These are phyloP conservation scores for Zonotrichia leucophrys DNA, from an alignment of 2,113 vertebrate species.

Conservation along the genomic window DNA sequence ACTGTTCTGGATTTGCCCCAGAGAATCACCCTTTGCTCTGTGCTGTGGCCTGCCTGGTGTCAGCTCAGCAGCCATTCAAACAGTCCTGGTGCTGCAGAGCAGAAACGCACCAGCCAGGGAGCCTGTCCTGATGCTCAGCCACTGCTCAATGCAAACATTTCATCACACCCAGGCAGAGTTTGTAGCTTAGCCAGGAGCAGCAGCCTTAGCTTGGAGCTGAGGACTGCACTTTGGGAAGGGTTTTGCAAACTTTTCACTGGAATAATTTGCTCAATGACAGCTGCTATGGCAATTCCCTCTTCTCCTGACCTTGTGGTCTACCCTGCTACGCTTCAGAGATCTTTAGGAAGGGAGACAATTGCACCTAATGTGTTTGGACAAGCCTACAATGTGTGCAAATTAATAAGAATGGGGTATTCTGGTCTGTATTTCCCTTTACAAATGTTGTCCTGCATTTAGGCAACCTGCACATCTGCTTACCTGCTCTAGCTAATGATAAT, in stretches of 20 bases:
- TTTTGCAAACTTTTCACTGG: conserved; percentile 30
- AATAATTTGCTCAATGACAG: conserved; percentile 36
- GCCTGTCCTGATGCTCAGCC: background rate
- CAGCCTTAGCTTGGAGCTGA: background rate
- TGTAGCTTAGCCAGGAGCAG: background rate
- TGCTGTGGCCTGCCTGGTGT: background rate
- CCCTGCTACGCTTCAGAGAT: conserved; percentile 58
- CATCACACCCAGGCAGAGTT: background rate
- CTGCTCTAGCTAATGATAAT: conserved; percentile 65
- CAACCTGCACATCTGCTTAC: conserved; percentile 69
- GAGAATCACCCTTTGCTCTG: background rate
- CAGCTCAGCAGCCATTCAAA: background rate
- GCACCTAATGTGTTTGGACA: conserved; percentile 67
- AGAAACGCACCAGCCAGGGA: background rate
- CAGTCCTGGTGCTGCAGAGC: background rate
- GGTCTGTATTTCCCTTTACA: conserved; percentile 49
- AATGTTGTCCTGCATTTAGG: conserved; percentile 29
- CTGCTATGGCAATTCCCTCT: conserved; percentile 71
- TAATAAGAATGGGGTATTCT: conserved; percentile 38
- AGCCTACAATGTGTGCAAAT: conserved; percentile 60
- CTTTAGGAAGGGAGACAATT: conserved; percentile 46
- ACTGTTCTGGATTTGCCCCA: background rate
- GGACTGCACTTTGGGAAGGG: background rate
- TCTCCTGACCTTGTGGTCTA: conserved; percentile 53
- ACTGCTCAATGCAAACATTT: background rate